Evolutionary conservation across 2,113 vertebrate genomes (phyloP), one percentile per base, ranked within the genome.

Genomic region (Phainopepla nitens): DNA sequence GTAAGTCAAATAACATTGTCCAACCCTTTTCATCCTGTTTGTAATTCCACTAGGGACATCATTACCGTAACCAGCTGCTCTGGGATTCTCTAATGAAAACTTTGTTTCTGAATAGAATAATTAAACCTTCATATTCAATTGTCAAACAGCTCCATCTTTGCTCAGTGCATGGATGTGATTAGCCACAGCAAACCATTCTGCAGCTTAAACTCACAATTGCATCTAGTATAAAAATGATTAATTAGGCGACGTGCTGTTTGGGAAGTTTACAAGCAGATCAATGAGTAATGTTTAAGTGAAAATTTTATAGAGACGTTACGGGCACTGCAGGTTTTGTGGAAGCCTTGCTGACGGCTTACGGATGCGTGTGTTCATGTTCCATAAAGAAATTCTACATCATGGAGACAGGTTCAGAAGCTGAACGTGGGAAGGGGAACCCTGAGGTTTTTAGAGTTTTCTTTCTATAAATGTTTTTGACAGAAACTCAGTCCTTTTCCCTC

Each of bases 151-250:
- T 96, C 84, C 13, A 24, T 95, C 96, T 95, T 78, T 91, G 62
- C 94, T 91, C 31, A 5, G 85, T 91, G 90, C 94, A 94, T 96
- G 92, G 93, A 92, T 96, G 92, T 96, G 96, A 97, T 95, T 95
- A 96, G 90, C 70, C 60, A 51, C 81, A 88, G 94, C 79, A 94
- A 96, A 89, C 61, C 47, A 10, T 91, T 96, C 94, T 94, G 72
- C 89, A 96, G 89, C 96, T 96, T 97, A 97, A 96, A 94, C 91
- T 93, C 84, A 96, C 94, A 96, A 95, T 97, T 97, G 92, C 84
- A 96, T 94, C 91, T 84, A 95, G 87, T 84, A 94, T 96, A 97
- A 97, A 97, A 97, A 95, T 95, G 94, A 97, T 97, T 97, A 95
- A 97, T 95, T 96, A 95, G 94, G 88, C 93, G 58, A 93, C 80